These are phyloP conservation scores for Alitta virens DNA, from an alignment of 2,888 invertebrate species.

Conservation along the genomic window DNA sequence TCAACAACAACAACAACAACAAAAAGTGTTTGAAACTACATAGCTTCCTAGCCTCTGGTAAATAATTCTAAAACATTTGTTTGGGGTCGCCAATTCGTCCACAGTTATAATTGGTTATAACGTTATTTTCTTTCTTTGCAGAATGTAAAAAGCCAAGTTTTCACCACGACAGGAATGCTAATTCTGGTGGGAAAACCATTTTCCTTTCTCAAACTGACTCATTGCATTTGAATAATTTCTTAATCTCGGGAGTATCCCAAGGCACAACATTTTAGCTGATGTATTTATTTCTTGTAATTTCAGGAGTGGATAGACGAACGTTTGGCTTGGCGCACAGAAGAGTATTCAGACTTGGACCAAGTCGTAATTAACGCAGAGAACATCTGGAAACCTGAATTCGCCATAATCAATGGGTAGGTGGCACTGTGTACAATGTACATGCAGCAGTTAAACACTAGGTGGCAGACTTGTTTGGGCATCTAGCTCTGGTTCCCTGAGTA, in stretches of 20 bases:
- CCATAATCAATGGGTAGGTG: conserved; percentile 33
- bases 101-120: too few relatives aligned
- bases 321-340: conserved; percentile 25
- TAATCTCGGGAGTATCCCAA: neutral
- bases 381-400: conserved; percentile 34
- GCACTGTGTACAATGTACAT: too few relatives aligned
- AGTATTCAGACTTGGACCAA: conserved; percentile 24
- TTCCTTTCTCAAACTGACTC: too few relatives aligned
- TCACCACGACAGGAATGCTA: conserved; percentile 27
- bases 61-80: too few relatives aligned
- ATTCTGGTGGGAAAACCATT: conserved; percentile 22
- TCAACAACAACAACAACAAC: too few relatives aligned
- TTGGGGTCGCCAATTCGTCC: too few relatives aligned
- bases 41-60: too few relatives aligned
- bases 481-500: too few relatives aligned
- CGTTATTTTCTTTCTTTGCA: conserved; percentile 12
- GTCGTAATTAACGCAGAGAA: conserved; percentile 28
- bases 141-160: conserved; percentile 27
- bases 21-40: too few relatives aligned
- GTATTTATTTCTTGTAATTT: neutral
- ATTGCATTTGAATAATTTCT: too few relatives aligned
- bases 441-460: too few relatives aligned
- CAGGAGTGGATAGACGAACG: conserved; percentile 35
- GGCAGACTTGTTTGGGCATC: too few relatives aligned
- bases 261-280: neutral